These are phyloP conservation scores for Morelia viridis DNA, from an alignment of 2,797 vertebrate genomes.

Conservation along the genomic window DNA sequence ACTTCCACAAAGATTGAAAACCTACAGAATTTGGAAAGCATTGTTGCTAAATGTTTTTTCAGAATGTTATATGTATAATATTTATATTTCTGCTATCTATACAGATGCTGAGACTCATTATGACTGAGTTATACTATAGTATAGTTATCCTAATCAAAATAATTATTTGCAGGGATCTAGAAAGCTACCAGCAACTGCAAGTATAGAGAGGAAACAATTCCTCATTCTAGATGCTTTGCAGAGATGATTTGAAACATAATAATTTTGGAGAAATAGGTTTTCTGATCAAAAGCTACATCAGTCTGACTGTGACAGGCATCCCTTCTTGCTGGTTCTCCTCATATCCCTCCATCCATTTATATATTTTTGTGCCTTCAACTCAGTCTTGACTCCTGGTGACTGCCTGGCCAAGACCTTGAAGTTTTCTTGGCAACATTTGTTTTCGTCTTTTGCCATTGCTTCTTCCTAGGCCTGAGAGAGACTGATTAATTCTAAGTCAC, in stretches of 20 bases:
- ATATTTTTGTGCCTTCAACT: neutral
- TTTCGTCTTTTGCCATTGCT: neutral
- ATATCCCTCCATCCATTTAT: neutral
- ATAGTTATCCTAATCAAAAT: neutral
- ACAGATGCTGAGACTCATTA: neutral
- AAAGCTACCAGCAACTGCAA: neutral
- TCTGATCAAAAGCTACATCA: neutral
- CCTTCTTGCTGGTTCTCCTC: neutral
- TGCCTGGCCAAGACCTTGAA: neutral
- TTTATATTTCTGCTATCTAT: neutral
- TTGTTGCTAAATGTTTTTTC: neutral
- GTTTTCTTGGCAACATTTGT: neutral
- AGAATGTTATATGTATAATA: neutral
- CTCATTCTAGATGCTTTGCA: neutral
- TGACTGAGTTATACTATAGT: neutral
- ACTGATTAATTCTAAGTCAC: neutral
- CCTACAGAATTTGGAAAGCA: neutral
- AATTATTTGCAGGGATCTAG: neutral
- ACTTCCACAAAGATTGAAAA: slow-evolving; percentile 32
- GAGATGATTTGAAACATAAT: neutral
- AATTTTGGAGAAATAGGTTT: neutral
- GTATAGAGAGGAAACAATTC: neutral
- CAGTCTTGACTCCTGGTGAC: neutral
- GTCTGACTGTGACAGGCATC: neutral
- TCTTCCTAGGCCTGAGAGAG: neutral